Base-by-base conservation (phyloP, 2,888 invertebrate species). In the Muscina levida region DNA sequence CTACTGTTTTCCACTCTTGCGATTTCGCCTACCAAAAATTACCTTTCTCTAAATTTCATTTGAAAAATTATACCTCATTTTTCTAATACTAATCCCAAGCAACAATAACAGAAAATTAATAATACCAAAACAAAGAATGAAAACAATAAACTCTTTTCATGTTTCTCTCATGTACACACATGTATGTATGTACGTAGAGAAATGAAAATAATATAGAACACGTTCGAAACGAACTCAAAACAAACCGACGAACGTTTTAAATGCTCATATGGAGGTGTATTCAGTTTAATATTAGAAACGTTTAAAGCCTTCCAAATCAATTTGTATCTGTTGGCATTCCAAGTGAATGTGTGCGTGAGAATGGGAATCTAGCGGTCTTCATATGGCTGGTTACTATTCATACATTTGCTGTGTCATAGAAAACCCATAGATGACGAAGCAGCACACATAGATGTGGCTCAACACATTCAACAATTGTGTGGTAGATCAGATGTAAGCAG, bases 31-130 rank as follows among this genome's bases (percentile, higher is more conserved):
- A 51, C 24, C 22, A 22, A 8, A 4, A 24, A 13, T 53, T 57
- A n/a, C 15, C 1, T 37, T 59, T 59, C 19, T n/a, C 1, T 6
- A 17, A 10, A 19, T 15, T 19, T 39, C 53, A 56, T 53, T 37
- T 81, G 77, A 81, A 81, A 77, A 72, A 81, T 81, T 74, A 72
- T 19, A 66, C 59, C 66, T 72, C 71, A 77, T 81, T 76, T 72
- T 68, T 56, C 39, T 53, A 39, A 42, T 68, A 48, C 15, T 68
- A 74, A 74, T 72, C 74, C 53, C 71, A n/a, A 46, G 11, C 71
- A 74, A 77, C 67, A 72, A 67, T 62, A 26, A 17, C 37, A 2
- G 67, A 39, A 67, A 76, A 74, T 77, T 74, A 71, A 77, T 74
- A 72, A 75, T 4, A 59, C 37, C 59, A 37, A 67, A 46, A 68